Conservation (phyloP, 2,888 invertebrate genomes). For the Chrysodeixis includens region DNA sequence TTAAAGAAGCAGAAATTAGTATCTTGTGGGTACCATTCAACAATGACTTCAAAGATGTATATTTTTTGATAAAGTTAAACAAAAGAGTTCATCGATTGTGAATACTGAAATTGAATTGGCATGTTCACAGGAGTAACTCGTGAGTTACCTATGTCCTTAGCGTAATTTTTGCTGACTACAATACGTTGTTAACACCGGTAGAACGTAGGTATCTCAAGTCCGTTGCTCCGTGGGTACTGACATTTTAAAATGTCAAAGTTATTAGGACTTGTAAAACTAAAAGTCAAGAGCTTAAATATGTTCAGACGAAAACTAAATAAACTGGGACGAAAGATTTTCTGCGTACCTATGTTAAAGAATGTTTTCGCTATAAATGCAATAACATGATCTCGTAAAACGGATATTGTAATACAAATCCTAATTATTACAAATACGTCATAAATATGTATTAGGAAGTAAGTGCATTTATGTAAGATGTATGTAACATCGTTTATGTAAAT, state of each 20-base stretch:
- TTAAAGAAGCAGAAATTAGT: neutral
- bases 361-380: too few relatives aligned
- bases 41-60: neutral
- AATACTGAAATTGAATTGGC: too few relatives aligned
- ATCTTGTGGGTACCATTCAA: neutral
- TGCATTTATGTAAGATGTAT: conserved; percentile 37
- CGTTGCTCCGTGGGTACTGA: conserved; percentile 17
- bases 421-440: conserved; percentile 2
- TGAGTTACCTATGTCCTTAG: neutral
- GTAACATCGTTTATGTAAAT: conserved; percentile 36
- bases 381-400: neutral
- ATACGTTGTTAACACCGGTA: conserved; percentile 24
- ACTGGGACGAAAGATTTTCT: neutral
- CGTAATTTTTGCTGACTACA: conserved; percentile 10
- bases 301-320: neutral
- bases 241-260: conserved; percentile 41
- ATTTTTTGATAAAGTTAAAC: neutral
- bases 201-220: conserved; percentile 23
- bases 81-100: too few relatives aligned
- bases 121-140: neutral
- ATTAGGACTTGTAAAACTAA: conserved; percentile 22
- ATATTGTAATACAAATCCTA: conserved; percentile 10
- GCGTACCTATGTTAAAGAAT: too few relatives aligned
- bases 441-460: conserved; percentile 26
- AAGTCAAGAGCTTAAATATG: conserved; percentile 2